Base-by-base conservation (phyloP, 2,113 vertebrate genomes). In the Turdus rufiventris region DNA sequence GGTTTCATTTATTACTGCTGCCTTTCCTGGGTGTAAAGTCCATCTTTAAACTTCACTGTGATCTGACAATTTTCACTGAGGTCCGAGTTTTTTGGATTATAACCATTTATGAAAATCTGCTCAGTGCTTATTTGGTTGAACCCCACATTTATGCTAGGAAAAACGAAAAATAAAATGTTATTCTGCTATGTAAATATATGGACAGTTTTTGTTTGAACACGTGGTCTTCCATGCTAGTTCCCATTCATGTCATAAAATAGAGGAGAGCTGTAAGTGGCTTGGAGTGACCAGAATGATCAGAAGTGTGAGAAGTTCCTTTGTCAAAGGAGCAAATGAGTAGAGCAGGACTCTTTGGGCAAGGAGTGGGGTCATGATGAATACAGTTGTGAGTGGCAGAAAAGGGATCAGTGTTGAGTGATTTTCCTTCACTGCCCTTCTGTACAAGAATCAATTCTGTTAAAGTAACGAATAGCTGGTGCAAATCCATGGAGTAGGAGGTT, bases 11-110 rank as follows among this genome's bases (percentile, higher is more conserved):
- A 48, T 88, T 60, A 29, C 50, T 3, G 0, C 62, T 7, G 5
- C 67, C 67, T 92, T 76, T 91, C 67, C 68, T 20, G 72, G 34
- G 91, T 53, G 56, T 86, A 61, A 92, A 96, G 89, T 92, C 76
- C 63, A 18, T 53, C 89, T 72, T 85, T 45, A 57, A 92, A 73
- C 72, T 73, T 73, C 42, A 34, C 36, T 33, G 24, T 74, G 38
- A 58, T 48, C 58, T 47, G 48, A 34, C 3, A 36, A 3, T 29
- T 92, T 88, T 15, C 40, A 47, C 29, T 28, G 75, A 71, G 51
- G 20, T n/a, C 21, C 71, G 61, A 79, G 63, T 8, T 88, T 81
- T 91, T 31, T 45, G 43, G 33, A 29, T 85, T 78, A n/a, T 31
- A 70, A 9, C 43, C 15, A 45, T 24, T 66, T 74, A 8, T 21